These are phyloP conservation scores for Chaetura pelagica DNA, from an alignment of 2,113 vertebrate genomes.

Conservation along the genomic window DNA sequence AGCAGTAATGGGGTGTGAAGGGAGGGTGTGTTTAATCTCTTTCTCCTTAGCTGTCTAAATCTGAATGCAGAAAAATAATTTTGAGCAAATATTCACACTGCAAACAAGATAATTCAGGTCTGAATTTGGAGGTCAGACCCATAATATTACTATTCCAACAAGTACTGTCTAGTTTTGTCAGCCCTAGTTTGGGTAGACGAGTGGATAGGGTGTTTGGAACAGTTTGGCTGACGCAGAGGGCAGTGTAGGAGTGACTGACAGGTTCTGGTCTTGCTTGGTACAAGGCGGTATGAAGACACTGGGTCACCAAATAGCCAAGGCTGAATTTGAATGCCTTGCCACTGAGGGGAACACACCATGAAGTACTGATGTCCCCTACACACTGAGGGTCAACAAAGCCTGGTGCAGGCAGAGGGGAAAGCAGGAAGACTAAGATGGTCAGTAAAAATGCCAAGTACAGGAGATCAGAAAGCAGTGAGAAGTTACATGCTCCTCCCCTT, in stretches of 20 bases:
- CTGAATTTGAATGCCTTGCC: background rate
- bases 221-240: background rate
- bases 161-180: background rate
- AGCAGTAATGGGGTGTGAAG: background rate
- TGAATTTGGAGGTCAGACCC: background rate
- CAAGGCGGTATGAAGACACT: conserved; percentile 50
- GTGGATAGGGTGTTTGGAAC: background rate
- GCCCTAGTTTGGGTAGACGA: background rate
- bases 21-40: background rate
- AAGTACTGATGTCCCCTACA: background rate
- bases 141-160: background rate
- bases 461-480: background rate
- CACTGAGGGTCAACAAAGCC: background rate
- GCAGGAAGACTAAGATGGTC: background rate
- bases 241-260: background rate
- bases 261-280: background rate
- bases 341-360: rapidly evolving
- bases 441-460: background rate
- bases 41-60: background rate
- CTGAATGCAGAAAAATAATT: background rate
- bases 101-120: background rate
- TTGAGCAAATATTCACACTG: background rate
- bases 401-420: background rate
- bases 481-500: background rate
- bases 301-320: background rate